Evolutionary conservation across 1,140 invertebrate species (phyloP).

Genomic region (Euschistus heros): DNA sequence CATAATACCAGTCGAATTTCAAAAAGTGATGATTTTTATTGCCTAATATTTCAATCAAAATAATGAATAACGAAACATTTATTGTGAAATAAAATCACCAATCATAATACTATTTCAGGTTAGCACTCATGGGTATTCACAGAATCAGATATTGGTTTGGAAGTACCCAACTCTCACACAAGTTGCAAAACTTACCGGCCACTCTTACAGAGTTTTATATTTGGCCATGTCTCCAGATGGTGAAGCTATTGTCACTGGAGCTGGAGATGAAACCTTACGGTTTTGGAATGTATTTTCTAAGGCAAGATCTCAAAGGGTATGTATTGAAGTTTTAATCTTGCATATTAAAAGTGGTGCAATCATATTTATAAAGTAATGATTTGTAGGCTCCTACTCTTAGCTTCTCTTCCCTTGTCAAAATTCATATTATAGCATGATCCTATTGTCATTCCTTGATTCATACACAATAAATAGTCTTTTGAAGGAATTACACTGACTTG

Average conservation of each 20-base stretch:
- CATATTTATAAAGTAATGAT: background rate
- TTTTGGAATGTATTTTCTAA: conserved; percentile 99
- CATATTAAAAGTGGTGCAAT: background rate
- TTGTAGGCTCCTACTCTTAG: background rate
- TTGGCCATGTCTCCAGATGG: conserved; percentile 97
- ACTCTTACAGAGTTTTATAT: conserved; percentile 94
- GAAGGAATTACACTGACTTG: no score
- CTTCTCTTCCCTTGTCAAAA: background rate
- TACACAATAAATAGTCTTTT: no score
- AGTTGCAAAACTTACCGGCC: conserved; percentile 96
- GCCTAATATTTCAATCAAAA: no score
- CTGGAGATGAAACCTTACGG: conserved; percentile 94
- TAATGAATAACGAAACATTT: no score
- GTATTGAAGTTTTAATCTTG: conserved; percentile 6
- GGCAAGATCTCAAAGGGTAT: conserved; percentile 70
- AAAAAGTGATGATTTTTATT: no score
- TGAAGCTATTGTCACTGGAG: conserved; percentile 97
- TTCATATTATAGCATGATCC: background rate
- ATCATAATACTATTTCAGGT: conserved; percentile 38
- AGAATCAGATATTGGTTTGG: conserved; percentile 99
- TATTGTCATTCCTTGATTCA: no score
- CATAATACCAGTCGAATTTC: no score
- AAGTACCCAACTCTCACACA: conserved; percentile 92
- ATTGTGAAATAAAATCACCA: no score
- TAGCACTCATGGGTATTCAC: conserved; percentile 98